Base-by-base conservation (phyloP, 1,140 invertebrate species). In the Drosophila ananassae region DNA sequence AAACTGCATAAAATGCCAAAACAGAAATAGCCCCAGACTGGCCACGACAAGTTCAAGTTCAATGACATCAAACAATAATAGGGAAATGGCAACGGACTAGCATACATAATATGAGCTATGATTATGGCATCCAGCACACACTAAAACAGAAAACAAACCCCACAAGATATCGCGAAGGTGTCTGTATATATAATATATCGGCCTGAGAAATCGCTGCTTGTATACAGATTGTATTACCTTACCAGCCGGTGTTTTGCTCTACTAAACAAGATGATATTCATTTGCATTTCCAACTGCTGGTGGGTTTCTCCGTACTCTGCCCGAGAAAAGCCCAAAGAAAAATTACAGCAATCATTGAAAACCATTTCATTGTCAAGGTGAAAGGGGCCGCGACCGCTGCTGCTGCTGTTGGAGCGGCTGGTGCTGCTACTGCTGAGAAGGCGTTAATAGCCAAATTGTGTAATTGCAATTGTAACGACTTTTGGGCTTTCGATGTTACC, bases 401-500 rank as follows among this genome's bases (percentile, higher is more conserved):
- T 8, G 41, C 28, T 44, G 8, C 58, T 39, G 39, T 17, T 17
- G 17, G 17, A 17, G 17, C 17, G 0, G 37, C 9, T 2, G 9
- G 8, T 8, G 32, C 28, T 44, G 8, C 58, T 39, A 41, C 34
- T 12, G 50, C 7, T 52, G 30, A 74, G 41, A 44, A 44, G 82
- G 83, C 82, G 83, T 89, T 89, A 89, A 89, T 89, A 62, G 76
- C 72, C 79, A 83, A 89, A 89, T 89, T 89, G 83, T 89, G 79
- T 87, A 85, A 85, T 80, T 77, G 68, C 51, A 79, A 66, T 76
- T 77, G 69, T 57, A 55, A 46, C 46, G 32, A 54, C 62, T 68
- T 52, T 74, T 62, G 46, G 71, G 39, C 28, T 56, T 13, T 51
- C 10, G n/a, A 47, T 41, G 50, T 64, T 78, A 78, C 83, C 82